Conservation (phyloP, 2,113 vertebrate genomes). For the Lates calcarifer region DNA sequence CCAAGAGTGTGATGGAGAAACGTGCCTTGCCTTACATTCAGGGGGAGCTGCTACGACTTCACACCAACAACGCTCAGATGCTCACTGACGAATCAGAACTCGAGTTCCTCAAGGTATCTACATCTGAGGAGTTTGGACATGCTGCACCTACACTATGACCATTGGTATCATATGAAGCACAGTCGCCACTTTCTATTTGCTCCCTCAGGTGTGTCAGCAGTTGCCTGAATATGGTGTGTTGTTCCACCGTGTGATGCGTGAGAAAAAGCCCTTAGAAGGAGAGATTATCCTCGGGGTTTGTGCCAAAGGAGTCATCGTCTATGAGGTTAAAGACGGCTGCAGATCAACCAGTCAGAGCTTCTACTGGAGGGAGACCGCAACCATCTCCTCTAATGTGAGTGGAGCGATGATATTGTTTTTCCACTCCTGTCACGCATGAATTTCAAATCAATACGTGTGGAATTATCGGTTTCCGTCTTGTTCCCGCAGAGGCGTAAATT, state of each 20-base stretch:
- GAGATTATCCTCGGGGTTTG: slow-evolving; percentile 90
- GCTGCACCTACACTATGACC: not conserved
- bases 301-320: slow-evolving; percentile 91
- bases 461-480: not conserved
- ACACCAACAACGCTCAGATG: slow-evolving; percentile 83
- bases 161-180: not conserved
- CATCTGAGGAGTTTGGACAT: not conserved
- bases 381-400: slow-evolving; percentile 90
- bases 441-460: not conserved
- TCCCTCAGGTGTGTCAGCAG: slow-evolving; percentile 87
- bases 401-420: not conserved
- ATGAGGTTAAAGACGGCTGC: slow-evolving; percentile 86
- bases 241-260: slow-evolving; percentile 84
- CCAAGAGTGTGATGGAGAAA: slow-evolving; percentile 87
- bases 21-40: slow-evolving; percentile 86
- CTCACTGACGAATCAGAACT: slow-evolving; percentile 87
- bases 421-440: not conserved
- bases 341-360: slow-evolving; percentile 86
- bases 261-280: slow-evolving; percentile 86
- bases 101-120: slow-evolving; percentile 91
- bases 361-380: slow-evolving; percentile 89
- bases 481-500: slow-evolving; percentile 88
- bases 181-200: not conserved
- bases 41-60: slow-evolving; percentile 85
- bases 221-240: slow-evolving; percentile 91